phyloP scores from a whole-genome alignment of 2,888 invertebrate genomes.

The Metalampra italica region DNA sequence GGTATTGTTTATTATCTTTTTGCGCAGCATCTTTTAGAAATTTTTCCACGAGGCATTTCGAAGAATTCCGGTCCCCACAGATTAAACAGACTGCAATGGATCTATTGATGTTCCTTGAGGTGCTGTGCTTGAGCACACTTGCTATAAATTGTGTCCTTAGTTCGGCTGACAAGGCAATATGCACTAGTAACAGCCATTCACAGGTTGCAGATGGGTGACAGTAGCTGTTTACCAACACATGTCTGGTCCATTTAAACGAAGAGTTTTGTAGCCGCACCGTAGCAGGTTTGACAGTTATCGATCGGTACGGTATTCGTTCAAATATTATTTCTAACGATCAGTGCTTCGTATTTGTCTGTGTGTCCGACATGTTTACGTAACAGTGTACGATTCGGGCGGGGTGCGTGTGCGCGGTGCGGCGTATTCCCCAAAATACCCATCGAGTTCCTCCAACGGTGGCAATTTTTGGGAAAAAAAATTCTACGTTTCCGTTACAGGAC shows the following conservation, averaged over 20 bases:
- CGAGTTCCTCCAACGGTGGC: too few species aligned
- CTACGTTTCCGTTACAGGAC: too few species aligned
- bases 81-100: too few species aligned
- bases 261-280: background rate
- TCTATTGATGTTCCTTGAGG: too few species aligned
- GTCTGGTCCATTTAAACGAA: background rate
- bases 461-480: too few species aligned
- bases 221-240: background rate
- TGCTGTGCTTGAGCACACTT: too few species aligned
- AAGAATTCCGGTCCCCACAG: too few species aligned
- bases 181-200: conserved; percentile 25
- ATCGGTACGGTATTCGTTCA: conserved; percentile 45
- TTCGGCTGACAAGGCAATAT: too few species aligned
- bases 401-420: conserved; percentile 22
- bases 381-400: conserved; percentile 56
- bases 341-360: conserved; percentile 59
- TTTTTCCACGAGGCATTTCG: conserved; percentile 34
- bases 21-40: conserved; percentile 43
- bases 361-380: conserved; percentile 66
- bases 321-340: conserved; percentile 76
- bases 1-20: conserved; percentile 46
- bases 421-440: conserved; percentile 2
- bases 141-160: too few species aligned
- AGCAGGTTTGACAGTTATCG: conserved; percentile 21
- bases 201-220: conserved; percentile 5